Evolutionary conservation across 2,797 vertebrate genomes (phyloP).

Genomic region (Melanotaenia trifasciata): DNA sequence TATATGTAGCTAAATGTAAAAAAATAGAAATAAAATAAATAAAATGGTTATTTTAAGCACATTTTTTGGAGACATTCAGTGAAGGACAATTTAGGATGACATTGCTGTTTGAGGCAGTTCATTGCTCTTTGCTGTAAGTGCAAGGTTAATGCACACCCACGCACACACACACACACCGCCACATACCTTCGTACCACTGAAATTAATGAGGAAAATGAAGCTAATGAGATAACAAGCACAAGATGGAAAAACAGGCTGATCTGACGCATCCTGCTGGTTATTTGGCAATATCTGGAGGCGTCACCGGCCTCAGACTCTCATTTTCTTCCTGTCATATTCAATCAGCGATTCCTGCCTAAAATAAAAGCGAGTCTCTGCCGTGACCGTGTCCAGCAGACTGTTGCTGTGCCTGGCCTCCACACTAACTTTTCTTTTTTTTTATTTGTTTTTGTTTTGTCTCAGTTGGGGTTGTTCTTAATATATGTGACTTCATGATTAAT

Average conservation of each 20-base stretch:
- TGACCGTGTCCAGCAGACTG: conserved; percentile 47
- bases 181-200: conserved; percentile 69
- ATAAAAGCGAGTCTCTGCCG: conserved; percentile 61
- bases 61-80: conserved; percentile 53
- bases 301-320: conserved; percentile 77
- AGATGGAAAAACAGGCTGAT: conserved; percentile 74
- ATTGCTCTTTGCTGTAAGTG: conserved; percentile 66
- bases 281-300: conserved; percentile 80
- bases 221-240: conserved; percentile 81
- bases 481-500: conserved; percentile 15
- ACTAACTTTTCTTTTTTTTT: conserved; percentile 11
- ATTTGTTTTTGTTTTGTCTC: conserved; percentile 6
- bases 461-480: conserved; percentile 21
- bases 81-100: conserved; percentile 59
- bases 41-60: conserved; percentile 51
- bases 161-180: conserved; percentile 23
- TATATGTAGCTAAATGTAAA: conserved; percentile 30
- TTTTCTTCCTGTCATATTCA: conserved; percentile 82
- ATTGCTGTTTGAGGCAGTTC: conserved; percentile 73
- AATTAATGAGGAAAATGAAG: conserved; percentile 75
- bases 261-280: conserved; percentile 75
- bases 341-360: conserved; percentile 74
- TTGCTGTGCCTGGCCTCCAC: conserved; percentile 38
- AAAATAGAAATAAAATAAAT: conserved; percentile 19
- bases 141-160: conserved; percentile 68